These are phyloP conservation scores for Polypedilum pembai DNA, from an alignment of 1,140 invertebrate genomes.

Conservation along the genomic window DNA sequence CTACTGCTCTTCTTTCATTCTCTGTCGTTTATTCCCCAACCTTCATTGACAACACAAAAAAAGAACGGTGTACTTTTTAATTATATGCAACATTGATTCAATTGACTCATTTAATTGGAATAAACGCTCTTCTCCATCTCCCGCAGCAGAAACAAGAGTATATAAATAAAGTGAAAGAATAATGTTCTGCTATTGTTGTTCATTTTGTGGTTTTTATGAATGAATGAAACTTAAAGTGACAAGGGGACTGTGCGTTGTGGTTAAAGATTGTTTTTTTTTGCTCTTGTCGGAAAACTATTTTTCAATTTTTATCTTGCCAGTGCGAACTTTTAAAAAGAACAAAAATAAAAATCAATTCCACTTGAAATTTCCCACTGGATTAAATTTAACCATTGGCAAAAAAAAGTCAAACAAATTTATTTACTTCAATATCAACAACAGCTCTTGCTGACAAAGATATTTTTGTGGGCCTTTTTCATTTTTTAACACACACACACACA, in stretches of 20 bases:
- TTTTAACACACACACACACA: not conserved
- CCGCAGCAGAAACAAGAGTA: not conserved
- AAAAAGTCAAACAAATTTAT: slow-evolving; percentile 10
- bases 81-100: slow-evolving; percentile 26
- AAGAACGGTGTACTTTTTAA: slow-evolving; percentile 23
- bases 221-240: not conserved
- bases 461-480: not conserved
- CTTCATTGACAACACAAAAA: not conserved
- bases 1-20: not conserved
- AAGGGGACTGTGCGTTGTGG: too few species aligned
- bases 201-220: not conserved
- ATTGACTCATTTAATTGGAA: slow-evolving; percentile 20
- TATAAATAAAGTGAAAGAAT: not conserved
- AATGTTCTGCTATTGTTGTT: slow-evolving; percentile 2
- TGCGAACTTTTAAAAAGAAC: too few species aligned
- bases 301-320: too few species aligned
- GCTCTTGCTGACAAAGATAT: slow-evolving; percentile 8
- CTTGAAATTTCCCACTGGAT: not conserved
- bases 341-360: not conserved
- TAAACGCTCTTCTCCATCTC: slow-evolving; percentile 1
- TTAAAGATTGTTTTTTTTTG: too few species aligned
- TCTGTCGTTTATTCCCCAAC: not conserved
- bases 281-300: too few species aligned
- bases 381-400: not conserved
- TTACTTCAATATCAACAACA: slow-evolving; percentile 5